phyloP scores from a whole-genome alignment of 2,888 invertebrate species.

The Drosophila dives region DNA sequence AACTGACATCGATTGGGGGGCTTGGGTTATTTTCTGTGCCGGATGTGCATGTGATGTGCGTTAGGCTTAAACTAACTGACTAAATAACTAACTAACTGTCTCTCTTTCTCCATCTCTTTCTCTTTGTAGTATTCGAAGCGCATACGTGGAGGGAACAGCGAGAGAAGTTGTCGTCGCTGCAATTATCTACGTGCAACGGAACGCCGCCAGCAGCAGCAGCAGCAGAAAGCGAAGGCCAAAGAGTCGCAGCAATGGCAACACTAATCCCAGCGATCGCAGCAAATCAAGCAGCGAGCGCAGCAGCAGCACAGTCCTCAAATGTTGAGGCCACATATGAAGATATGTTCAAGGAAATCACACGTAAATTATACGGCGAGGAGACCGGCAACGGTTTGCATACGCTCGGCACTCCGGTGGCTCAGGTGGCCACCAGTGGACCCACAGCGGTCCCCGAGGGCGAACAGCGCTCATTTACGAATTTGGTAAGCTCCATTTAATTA shows the following conservation, averaged over 20 bases:
- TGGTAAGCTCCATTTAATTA: constrained; percentile 74
- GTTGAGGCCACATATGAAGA: constrained; percentile 86
- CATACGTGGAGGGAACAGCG: constrained; percentile 72
- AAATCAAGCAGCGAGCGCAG: constrained; percentile 63
- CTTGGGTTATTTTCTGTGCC: constrained; percentile 58
- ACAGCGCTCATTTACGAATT: constrained; percentile 85
- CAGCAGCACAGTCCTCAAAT: constrained; percentile 83
- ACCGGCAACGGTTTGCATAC: constrained; percentile 85
- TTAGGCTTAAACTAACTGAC: constrained; percentile 47
- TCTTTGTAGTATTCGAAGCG: constrained; percentile 74
- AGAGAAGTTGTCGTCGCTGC: constrained; percentile 65
- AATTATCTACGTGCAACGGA: constrained; percentile 55
- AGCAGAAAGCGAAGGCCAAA: constrained; percentile 67
- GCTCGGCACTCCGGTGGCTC: constrained; percentile 85
- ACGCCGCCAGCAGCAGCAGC: constrained; percentile 32
- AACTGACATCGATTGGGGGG: constrained; percentile 50
- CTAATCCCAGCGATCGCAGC: constrained; percentile 82
- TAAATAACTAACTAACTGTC: constrained; percentile 27
- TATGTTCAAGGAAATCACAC: constrained; percentile 93
- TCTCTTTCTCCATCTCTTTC: not conserved
- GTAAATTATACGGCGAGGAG: constrained; percentile 95
- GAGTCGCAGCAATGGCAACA: constrained; percentile 83
- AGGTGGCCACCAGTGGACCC: constrained; percentile 85
- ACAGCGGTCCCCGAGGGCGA: constrained; percentile 85
- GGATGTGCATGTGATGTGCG: constrained; percentile 55